These are phyloP conservation scores for Drosophila paranaensis DNA, from an alignment of 2,888 invertebrate species.

Conservation along the genomic window DNA sequence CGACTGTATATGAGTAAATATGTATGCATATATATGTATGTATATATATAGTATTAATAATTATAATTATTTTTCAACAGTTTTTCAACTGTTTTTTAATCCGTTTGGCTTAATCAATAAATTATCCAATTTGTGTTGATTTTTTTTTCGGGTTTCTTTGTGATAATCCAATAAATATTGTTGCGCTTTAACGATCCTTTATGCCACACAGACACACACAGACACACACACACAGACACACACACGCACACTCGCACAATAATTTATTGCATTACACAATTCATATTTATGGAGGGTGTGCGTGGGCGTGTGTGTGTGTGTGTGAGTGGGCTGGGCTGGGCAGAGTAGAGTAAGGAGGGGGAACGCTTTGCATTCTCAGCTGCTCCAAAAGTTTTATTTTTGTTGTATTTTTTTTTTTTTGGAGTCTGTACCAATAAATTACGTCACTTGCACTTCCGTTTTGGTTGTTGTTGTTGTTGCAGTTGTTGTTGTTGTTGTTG, in stretches of 20 bases:
- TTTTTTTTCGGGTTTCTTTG: not conserved
- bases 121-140: constrained; percentile 54
- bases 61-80: not conserved
- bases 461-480: constrained; percentile 57
- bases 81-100: constrained; percentile 3
- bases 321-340: constrained; percentile 2
- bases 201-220: not conserved
- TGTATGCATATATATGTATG: not conserved
- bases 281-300: constrained; percentile 15
- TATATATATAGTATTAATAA: not conserved
- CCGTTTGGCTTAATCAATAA: constrained; percentile 43
- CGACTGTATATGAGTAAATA: not conserved
- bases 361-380: constrained; percentile 35
- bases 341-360: not conserved
- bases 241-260: constrained; percentile 9
- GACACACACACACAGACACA: constrained; percentile 13
- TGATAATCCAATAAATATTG: constrained; percentile 12
- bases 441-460: constrained; percentile 80
- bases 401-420: constrained; percentile 30
- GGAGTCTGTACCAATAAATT: constrained; percentile 69
- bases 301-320: constrained; percentile 7
- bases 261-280: constrained; percentile 58
- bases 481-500: constrained; percentile 35
- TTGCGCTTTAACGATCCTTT: constrained; percentile 10
- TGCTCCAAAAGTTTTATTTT: constrained; percentile 46